phyloP scores from a whole-genome alignment of 64 coral and sea anemone species.

The Dendronephthya gigantea region DNA sequence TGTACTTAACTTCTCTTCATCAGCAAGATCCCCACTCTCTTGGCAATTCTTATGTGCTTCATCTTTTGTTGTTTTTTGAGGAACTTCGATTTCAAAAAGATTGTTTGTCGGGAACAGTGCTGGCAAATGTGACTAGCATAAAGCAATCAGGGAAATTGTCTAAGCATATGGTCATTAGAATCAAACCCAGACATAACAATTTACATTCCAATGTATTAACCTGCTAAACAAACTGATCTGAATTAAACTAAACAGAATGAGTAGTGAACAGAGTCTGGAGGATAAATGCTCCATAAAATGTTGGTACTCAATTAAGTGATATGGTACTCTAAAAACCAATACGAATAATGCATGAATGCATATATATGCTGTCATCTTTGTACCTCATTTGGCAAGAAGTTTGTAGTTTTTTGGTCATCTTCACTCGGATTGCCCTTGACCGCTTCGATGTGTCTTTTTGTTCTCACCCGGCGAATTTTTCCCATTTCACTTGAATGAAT shows the following conservation, averaged over 20 bases:
- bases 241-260: too few species aligned
- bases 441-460: conserved; percentile 46
- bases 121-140: conserved; percentile 45
- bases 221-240: too few species aligned
- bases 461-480: conserved; percentile 34
- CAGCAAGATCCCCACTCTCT: not conserved
- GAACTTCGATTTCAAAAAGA: conserved; percentile 31
- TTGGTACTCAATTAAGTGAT: too few species aligned
- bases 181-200: too few species aligned
- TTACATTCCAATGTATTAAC: too few species aligned
- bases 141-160: not conserved
- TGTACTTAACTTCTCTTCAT: conserved; percentile 3
- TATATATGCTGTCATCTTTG: too few species aligned
- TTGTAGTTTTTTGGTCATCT: not conserved
- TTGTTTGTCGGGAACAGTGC: conserved; percentile 43
- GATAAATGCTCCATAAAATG: too few species aligned
- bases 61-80: not conserved
- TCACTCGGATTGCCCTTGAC: conserved; percentile 31
- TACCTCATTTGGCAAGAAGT: conserved; percentile 54
- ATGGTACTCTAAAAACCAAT: not conserved
- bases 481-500: conserved; percentile 23
- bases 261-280: too few species aligned
- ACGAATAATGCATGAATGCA: not conserved
- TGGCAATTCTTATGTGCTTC: not conserved
- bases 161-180: too few species aligned